Base-by-base conservation (phyloP, 2,797 vertebrate genomes). In the Amazonetta brasiliensis region DNA sequence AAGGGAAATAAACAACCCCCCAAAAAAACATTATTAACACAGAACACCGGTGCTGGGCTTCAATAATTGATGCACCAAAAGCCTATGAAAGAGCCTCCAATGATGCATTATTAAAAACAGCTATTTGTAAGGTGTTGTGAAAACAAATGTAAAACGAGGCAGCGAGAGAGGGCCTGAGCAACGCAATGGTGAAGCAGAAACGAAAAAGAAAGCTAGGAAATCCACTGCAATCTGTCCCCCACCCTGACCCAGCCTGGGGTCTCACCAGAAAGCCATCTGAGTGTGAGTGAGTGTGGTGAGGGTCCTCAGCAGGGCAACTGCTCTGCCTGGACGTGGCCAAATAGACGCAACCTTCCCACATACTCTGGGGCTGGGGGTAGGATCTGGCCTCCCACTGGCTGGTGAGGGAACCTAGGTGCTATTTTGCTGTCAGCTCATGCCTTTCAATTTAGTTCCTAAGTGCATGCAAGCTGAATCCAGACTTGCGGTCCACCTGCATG, bases 41-140 rank as follows among this genome's bases (percentile, higher is more conserved):
- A 90, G 91, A 94, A 79, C 39, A 12, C 37, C 33, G 69, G 55
- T 21, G 28, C 60, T 72, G 67, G 25, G 2, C 85, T 97, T 97
- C 95, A 96, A 97, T 97, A 95, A 97, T 95, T 97, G 84, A 97
- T 97, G 83, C 31, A 31, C 52, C 92, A 74, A 93, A 96, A 95
- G 86, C 87, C 31, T 31, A 78, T 5, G 62, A 92, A 91, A 92
- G 60, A 84, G n/a, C 55, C 37, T 96, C 69, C 87, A 80, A 78
- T 44, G 23, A 96, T 96, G 30, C 91, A 96, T 97, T 97, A 96
- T 97, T 97, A 87, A 97, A 96, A 81, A 0, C 56, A 89, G 69
- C 83, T 95, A 79, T 95, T 97, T 96, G 95, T 95, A 88, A 95
- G 89, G 90, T 92, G 83, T 82, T 87, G 91, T 75, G 84, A 92